Percentiles rank a stretch among this genome's conserved stretches.
phyloP scores from a whole-genome alignment of 2,113 vertebrate species.

The Onychostoma macrolepis region DNA sequence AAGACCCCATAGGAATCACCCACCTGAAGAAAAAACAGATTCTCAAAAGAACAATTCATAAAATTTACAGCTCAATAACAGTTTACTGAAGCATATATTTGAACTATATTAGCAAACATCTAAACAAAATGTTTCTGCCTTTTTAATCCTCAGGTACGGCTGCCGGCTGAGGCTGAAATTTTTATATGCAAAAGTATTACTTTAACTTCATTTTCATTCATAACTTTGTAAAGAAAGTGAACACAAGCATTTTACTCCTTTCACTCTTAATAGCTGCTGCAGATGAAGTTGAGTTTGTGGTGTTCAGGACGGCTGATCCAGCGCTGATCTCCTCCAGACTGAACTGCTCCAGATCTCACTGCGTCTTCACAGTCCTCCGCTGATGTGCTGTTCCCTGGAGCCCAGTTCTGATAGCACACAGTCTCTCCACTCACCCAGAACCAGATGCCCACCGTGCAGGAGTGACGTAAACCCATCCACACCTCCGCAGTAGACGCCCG shows the following conservation, averaged over 20 bases:
- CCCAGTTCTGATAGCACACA: conserved; percentile 32
- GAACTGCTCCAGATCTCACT: conserved; percentile 44
- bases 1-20: no score
- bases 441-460: neutral
- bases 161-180: no score
- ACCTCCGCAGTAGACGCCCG: neutral
- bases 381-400: rapidly evolving
- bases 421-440: neutral
- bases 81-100: no score
- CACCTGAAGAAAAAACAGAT: no score
- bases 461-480: neutral
- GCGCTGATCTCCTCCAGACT: neutral
- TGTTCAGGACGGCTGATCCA: conserved; percentile 6
- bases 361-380: neutral
- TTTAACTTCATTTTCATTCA: neutral
- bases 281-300: neutral
- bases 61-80: no score
- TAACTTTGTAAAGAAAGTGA: no score
- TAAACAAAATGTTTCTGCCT: no score
- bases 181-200: no score
- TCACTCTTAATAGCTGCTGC: neutral
- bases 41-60: no score
- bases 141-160: no score
- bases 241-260: no score
- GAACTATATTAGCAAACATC: no score